Percentiles rank a stretch among this genome's conserved stretches.
Conservation (phyloP, 2,888 invertebrate species). For the Nephrotoma flavescens region DNA sequence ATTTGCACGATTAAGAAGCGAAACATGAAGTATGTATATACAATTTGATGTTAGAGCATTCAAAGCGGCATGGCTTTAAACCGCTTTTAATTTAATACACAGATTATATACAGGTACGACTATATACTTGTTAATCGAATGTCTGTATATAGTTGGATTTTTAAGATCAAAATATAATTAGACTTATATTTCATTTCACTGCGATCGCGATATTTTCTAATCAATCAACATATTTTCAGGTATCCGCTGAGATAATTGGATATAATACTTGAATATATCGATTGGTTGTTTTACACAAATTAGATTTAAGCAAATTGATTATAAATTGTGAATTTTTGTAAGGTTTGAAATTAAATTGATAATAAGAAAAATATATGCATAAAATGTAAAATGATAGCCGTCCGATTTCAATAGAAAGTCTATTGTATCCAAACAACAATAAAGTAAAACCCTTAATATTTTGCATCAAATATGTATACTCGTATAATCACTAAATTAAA, state of each 20-base stretch:
- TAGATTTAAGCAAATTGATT: not conserved
- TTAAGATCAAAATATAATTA: not conserved
- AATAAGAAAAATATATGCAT: not conserved
- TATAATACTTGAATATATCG: not conserved
- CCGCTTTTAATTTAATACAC: not conserved
- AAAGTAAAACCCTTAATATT: not conserved
- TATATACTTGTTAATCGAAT: too few relatives aligned
- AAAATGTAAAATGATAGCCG: not conserved
- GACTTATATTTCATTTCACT: not conserved
- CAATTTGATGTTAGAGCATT: not conserved
- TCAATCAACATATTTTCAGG: not conserved
- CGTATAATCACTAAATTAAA: not conserved
- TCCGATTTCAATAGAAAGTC: not conserved
- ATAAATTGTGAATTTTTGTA: not conserved
- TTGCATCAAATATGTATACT: not conserved
- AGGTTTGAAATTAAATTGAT: not conserved
- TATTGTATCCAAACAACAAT: not conserved
- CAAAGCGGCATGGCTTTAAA: not conserved
- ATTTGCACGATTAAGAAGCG: not conserved
- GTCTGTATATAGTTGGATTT: not conserved
- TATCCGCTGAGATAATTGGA: not conserved
- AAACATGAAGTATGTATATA: not conserved
- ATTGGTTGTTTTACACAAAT: not conserved
- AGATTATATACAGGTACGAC: not conserved
- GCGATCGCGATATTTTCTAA: not conserved